Evolutionary conservation across 2,888 invertebrate species (phyloP).

Genomic region (Stenurella melanura): DNA sequence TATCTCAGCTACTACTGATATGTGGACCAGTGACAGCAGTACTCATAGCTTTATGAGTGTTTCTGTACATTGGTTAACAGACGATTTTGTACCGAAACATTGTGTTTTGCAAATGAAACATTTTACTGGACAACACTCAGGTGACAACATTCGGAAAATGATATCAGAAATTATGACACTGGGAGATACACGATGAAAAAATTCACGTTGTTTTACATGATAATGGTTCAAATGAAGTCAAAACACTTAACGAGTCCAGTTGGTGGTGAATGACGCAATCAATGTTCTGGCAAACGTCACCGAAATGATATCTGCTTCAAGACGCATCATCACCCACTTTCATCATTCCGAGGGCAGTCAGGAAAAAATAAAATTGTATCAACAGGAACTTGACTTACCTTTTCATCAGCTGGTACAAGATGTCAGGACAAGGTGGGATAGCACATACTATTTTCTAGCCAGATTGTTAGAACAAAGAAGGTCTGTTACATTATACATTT

Average conservation of each 20-base stretch:
- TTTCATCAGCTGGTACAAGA: constrained; percentile 2
- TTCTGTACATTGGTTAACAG: neutral
- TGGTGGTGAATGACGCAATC: neutral
- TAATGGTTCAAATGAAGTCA: constrained; percentile 3
- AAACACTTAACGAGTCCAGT: neutral
- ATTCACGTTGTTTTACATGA: constrained; percentile 3
- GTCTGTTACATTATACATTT: neutral
- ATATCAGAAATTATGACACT: neutral
- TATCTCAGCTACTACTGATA: constrained; percentile 12
- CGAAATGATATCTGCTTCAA: constrained; percentile 1
- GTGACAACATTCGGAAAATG: neutral
- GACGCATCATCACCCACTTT: constrained; percentile 11
- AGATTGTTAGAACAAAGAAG: constrained; percentile 15
- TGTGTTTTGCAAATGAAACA: constrained; percentile 14
- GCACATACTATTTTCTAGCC: neutral
- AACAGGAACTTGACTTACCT: constrained; percentile 7
- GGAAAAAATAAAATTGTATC: neutral
- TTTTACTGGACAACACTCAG: constrained; percentile 6
- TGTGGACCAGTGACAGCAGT: neutral
- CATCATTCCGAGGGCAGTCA: neutral
- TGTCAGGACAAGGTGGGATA: constrained; percentile 10
- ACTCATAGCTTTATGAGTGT: constrained; percentile 2
- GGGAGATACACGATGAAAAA: neutral
- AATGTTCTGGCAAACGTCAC: neutral
- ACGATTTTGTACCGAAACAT: constrained; percentile 3